Evolutionary conservation across 2,888 invertebrate genomes (phyloP).

Genomic region (Sisyra nigra): DNA sequence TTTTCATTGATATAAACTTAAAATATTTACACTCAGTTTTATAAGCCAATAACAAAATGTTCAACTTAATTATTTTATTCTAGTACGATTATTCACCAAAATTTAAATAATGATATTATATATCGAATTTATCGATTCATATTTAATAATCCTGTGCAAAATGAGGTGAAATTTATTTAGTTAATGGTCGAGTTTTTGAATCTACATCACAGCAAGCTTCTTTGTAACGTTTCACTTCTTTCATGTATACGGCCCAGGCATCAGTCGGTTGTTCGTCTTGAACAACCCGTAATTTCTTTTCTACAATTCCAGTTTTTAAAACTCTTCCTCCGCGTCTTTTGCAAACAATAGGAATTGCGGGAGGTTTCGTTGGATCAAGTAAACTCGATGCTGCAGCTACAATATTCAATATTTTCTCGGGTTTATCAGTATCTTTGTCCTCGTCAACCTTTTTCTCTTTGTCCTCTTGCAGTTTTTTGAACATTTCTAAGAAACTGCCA

Average conservation of each 20-base stretch:
- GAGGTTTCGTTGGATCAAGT: constrained; percentile 27
- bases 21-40: too few species aligned
- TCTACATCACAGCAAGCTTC: constrained; percentile 87
- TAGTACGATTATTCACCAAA: too few species aligned
- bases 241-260: constrained; percentile 87
- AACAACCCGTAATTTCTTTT: constrained; percentile 55
- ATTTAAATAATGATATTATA: too few species aligned
- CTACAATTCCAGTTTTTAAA: constrained; percentile 78
- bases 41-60: too few species aligned
- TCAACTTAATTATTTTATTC: too few species aligned
- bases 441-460: constrained; percentile 11
- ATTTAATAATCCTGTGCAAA: too few species aligned
- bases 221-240: constrained; percentile 84
- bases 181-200: constrained; percentile 75
- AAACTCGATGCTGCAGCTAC: constrained; percentile 20
- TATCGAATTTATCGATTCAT: too few species aligned
- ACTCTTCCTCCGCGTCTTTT: constrained; percentile 76
- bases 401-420: constrained; percentile 17
- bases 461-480: constrained; percentile 71
- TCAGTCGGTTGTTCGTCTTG: constrained; percentile 56
- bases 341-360: constrained; percentile 40
- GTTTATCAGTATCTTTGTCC: constrained; percentile 16
- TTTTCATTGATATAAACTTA: too few species aligned
- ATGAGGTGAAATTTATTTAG: constrained; percentile 44
- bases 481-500: constrained; percentile 81